Conservation (phyloP, 2,113 vertebrate species). For the Siphamia tubifer region DNA sequence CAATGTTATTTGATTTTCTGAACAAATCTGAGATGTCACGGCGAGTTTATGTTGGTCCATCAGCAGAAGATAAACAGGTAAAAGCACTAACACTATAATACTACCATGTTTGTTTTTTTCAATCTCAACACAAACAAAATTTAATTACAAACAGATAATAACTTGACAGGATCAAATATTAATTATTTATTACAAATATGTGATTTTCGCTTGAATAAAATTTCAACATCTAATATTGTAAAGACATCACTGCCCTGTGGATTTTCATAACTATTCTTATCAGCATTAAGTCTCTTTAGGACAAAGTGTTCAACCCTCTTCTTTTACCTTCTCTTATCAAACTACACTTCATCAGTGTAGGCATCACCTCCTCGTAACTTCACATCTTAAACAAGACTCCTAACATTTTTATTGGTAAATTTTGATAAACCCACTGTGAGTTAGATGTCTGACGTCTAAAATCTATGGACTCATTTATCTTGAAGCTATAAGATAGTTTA, state of each 20-base stretch:
- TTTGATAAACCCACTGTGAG: conserved; percentile 22
- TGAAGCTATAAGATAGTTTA: conserved; percentile 39
- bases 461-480: conserved; percentile 50
- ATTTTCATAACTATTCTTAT: conserved; percentile 10
- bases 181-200: not conserved
- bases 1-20: too few relatives aligned
- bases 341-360: not conserved
- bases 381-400: conserved; percentile 23
- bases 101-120: too few relatives aligned
- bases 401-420: conserved; percentile 25
- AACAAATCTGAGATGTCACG: too few relatives aligned
- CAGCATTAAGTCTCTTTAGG: not conserved
- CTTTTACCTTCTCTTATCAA: not conserved
- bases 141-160: not conserved
- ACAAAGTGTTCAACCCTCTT: not conserved
- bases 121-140: too few relatives aligned
- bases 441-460: conserved; percentile 20
- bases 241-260: not conserved
- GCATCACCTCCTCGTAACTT: not conserved
- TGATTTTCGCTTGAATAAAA: not conserved
- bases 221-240: not conserved
- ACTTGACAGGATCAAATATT: not conserved
- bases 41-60: too few relatives aligned
- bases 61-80: too few relatives aligned
- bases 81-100: too few relatives aligned